Base-by-base conservation (phyloP, 1,140 invertebrate genomes). In the Carcinoscorpius rotundicauda region DNA sequence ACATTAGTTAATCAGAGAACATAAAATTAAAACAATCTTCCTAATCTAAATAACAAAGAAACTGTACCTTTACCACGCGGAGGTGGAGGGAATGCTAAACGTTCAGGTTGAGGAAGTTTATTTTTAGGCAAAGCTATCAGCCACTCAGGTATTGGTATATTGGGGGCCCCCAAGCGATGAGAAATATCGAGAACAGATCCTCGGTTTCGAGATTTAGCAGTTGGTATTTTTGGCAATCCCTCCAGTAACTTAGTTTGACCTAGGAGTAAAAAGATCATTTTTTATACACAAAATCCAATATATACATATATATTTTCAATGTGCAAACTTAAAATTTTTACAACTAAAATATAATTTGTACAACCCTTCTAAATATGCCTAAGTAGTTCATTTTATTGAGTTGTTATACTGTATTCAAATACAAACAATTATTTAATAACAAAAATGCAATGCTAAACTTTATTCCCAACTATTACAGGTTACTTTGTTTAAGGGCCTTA, bases 1-100 rank as follows among this genome's bases (percentile, higher is more conserved):
- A 29, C 29, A 29, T 29, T 2, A 29, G 29, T 29, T 29, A 29
- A 29, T 29, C 29, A 29, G 29, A 29, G 29, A 29, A 29, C 29
- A 29, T 29, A 29, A 29, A 29, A 29, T 29, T 29, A 29, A 29
- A 29, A 29, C 29, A 29, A 1, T 29, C 29, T 29, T 29, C 29
- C 29, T 29, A 29, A 29, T 29, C 29, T 29, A 29, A 29, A 29
- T 29, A 29, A 29, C 29, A 29, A 29, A 29, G 29, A 29, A 29
- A 29, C 29, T 29, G 29, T 75, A 85, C 84, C 84, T 68, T 88
- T 82, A 66, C 84, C 89, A 77, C 91, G 90, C 6, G 89, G 89
- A 63, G 90, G 90, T 78, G 89, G 87, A 56, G 90, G 90, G 76
- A 91, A 93, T 68, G 86, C 88, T 61, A 91, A 83, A 70, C 86